A percentile compares a stretch with the other conserved stretches of the same genome.
Evolutionary conservation across 2,888 invertebrate genomes (phyloP).

Genomic region (Agrilus cyanescens): DNA sequence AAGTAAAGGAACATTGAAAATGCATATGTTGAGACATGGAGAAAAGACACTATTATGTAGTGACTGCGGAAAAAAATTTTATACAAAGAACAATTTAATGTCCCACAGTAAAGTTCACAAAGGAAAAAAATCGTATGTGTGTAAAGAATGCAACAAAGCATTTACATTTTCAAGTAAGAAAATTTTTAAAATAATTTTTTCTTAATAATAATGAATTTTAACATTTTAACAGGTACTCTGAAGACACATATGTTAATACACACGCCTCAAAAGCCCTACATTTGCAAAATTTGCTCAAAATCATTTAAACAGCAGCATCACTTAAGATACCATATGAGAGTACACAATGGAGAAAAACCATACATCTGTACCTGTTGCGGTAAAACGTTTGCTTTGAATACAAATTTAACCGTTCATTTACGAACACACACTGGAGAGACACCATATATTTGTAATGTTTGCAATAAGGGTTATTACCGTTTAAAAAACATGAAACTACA

Average conservation of each 20-base stretch:
- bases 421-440: constrained; percentile 13
- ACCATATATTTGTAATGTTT: constrained; percentile 13
- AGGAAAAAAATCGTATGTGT: constrained; percentile 22
- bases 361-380: constrained; percentile 17
- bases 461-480: constrained; percentile 10
- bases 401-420: constrained; percentile 18
- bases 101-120: constrained; percentile 23
- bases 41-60: constrained; percentile 20
- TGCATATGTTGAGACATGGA: constrained; percentile 16
- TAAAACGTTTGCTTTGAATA: constrained; percentile 25
- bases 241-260: constrained; percentile 28
- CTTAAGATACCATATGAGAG: constrained; percentile 24
- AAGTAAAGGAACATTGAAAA: constrained; percentile 15
- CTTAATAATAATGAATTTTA: constrained; percentile 5
- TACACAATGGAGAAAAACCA: constrained; percentile 26
- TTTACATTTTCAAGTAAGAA: constrained; percentile 19
- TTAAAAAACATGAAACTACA: too few relatives aligned
- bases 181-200: too few relatives aligned
- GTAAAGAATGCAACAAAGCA: constrained; percentile 23
- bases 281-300: constrained; percentile 33
- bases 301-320: constrained; percentile 25
- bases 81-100: constrained; percentile 22
- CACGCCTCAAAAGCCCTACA: constrained; percentile 32
- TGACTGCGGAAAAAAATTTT: constrained; percentile 19
- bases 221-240: constrained; percentile 10